Evolutionary conservation across 2,888 invertebrate genomes (phyloP).

Genomic region (Tenthredo notha): DNA sequence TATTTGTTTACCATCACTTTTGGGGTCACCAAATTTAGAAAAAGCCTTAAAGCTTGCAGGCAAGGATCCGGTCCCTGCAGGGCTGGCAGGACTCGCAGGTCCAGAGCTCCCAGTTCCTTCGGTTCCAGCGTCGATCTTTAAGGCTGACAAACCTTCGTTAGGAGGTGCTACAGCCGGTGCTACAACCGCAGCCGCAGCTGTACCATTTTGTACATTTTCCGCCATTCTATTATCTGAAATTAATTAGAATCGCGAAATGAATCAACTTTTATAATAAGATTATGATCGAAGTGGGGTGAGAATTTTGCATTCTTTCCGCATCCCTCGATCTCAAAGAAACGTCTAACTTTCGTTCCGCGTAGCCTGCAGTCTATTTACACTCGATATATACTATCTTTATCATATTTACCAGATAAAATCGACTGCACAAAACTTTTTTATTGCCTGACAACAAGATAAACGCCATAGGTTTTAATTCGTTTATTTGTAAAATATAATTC

Average conservation of each 20-base stretch:
- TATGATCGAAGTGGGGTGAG: background rate
- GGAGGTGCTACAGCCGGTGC: slow-evolving; percentile 58
- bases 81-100: slow-evolving; percentile 66
- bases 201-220: slow-evolving; percentile 44
- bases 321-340: background rate
- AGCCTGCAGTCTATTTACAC: background rate
- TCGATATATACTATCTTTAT: background rate
- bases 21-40: slow-evolving; percentile 92
- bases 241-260: background rate
- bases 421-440: slow-evolving; percentile 5
- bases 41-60: slow-evolving; percentile 85
- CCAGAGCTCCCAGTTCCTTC: slow-evolving; percentile 62
- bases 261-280: background rate
- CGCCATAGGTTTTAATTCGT: background rate
- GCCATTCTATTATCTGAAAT: slow-evolving; percentile 34
- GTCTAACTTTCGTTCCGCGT: background rate
- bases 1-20: slow-evolving; percentile 91
- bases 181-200: slow-evolving; percentile 45
- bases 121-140: slow-evolving; percentile 67
- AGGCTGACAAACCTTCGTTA: slow-evolving; percentile 64
- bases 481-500: background rate
- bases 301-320: background rate
- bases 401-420: background rate
- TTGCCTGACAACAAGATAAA: slow-evolving; percentile 37
- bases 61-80: slow-evolving; percentile 65